Evolutionary conservation across 2,888 invertebrate species (phyloP).

Genomic region (Drosophila borealis): DNA sequence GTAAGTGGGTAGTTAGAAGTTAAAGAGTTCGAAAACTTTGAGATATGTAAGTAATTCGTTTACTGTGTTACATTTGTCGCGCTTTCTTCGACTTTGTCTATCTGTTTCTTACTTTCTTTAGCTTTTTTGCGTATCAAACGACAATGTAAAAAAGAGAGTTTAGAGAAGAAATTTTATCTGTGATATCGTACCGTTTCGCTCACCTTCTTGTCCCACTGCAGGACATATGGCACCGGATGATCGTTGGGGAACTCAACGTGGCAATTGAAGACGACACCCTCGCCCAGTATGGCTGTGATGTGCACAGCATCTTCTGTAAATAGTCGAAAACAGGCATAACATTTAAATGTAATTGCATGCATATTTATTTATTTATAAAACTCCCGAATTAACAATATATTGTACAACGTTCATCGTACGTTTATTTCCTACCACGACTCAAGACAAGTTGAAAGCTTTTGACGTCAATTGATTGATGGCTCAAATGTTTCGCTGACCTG

Average conservation of each 20-base stretch:
- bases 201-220: slow-evolving; percentile 99
- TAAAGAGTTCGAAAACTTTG: slow-evolving; percentile 56
- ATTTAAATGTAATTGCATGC: neutral
- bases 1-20: slow-evolving; percentile 47
- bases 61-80: slow-evolving; percentile 66
- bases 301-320: slow-evolving; percentile 92
- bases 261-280: slow-evolving; percentile 99
- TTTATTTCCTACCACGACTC: neutral
- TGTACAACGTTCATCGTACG: neutral
- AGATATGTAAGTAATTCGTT: slow-evolving; percentile 49
- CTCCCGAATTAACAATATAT: neutral
- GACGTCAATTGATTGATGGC: slow-evolving; percentile 53
- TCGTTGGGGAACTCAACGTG: slow-evolving; percentile 98
- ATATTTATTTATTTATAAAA: neutral
- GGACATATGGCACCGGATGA: slow-evolving; percentile 98
- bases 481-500: slow-evolving; percentile 44
- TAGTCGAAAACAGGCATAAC: neutral
- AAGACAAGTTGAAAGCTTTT: slow-evolving; percentile 13
- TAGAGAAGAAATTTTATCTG: slow-evolving; percentile 85
- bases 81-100: slow-evolving; percentile 60
- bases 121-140: slow-evolving; percentile 83
- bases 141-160: slow-evolving; percentile 86
- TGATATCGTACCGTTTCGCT: slow-evolving; percentile 96
- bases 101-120: slow-evolving; percentile 71
- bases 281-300: slow-evolving; percentile 98